Evolutionary conservation across 2,113 vertebrate species (phyloP).

Genomic region (Haplochromis vanheusdeni): DNA sequence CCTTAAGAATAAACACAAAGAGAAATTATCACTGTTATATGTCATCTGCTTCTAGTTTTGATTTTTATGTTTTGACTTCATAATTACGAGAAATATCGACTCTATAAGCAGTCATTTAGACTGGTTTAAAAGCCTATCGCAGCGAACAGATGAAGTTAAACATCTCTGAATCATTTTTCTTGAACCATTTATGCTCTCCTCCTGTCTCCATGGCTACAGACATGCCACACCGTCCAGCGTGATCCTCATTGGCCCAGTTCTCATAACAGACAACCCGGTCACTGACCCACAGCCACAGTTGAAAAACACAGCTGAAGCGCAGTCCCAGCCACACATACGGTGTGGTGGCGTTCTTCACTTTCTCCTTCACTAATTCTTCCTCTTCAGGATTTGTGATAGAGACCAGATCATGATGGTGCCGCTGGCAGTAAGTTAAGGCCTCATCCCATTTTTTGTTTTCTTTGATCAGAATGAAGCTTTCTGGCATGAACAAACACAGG

Average conservation of each 20-base stretch:
- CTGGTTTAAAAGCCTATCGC: background rate
- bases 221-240: background rate
- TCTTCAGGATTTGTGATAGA: fast-evolving
- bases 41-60: background rate
- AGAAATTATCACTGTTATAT: background rate
- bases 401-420: background rate
- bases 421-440: background rate
- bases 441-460: background rate
- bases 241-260: background rate
- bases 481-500: background rate
- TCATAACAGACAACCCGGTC: background rate
- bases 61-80: fast-evolving
- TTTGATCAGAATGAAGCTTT: background rate
- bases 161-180: background rate
- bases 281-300: background rate
- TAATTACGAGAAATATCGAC: background rate
- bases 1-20: background rate
- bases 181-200: background rate
- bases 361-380: background rate
- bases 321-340: background rate
- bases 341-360: background rate
- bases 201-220: background rate
- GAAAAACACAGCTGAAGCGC: background rate
- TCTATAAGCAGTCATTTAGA: background rate
- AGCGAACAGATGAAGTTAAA: background rate